Evolutionary conservation across 2,888 invertebrate species (phyloP).

Genomic region (Cremastinae sp.): DNA sequence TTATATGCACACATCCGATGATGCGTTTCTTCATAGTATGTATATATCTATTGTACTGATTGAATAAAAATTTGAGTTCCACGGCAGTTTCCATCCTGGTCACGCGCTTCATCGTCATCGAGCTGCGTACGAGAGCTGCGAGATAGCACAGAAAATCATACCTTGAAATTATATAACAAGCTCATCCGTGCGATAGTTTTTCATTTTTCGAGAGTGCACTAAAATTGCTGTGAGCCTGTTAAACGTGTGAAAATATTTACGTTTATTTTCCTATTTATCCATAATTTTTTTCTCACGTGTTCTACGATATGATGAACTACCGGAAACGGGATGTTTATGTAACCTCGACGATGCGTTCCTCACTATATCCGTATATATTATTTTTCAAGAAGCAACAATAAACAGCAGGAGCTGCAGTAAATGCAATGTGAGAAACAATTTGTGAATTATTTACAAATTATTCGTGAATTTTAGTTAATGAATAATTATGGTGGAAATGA

Average conservation of each 20-base stretch:
- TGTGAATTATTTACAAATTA: no score
- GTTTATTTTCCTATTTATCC: background rate
- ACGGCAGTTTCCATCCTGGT: conserved; percentile 19
- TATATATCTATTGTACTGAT: background rate
- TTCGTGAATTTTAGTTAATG: no score
- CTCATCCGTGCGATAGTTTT: conserved; percentile 19
- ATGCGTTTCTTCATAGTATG: background rate
- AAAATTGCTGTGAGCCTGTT: background rate
- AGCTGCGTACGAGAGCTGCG: conserved; percentile 45
- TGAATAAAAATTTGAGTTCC: conserved; percentile 25
- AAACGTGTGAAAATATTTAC: background rate
- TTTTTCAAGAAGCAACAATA: no score
- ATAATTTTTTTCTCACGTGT: background rate
- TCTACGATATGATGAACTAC: background rate
- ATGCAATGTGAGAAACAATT: no score
- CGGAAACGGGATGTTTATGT: background rate
- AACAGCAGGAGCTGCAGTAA: no score
- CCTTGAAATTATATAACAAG: conserved; percentile 51
- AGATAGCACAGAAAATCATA: conserved; percentile 48
- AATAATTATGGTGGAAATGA: no score
- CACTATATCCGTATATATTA: no score
- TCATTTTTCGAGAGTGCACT: background rate
- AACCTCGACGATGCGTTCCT: no score
- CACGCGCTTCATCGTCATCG: conserved; percentile 46
- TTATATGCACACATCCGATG: background rate